phyloP scores from a whole-genome alignment of 1,140 invertebrate species.

The Eurosta solidaginis region DNA sequence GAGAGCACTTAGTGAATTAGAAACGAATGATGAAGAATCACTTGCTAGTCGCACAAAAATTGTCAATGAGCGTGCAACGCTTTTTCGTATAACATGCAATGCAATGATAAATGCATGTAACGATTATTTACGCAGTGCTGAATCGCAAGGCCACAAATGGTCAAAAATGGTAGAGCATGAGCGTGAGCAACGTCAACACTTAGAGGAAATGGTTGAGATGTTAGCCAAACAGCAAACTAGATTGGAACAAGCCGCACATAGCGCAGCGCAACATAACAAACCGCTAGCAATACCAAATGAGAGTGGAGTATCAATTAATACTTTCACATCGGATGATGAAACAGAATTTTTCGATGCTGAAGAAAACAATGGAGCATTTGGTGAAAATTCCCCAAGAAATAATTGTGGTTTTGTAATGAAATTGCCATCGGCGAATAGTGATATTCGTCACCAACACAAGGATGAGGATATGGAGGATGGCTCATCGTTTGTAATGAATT shows the following conservation, averaged over 20 bases:
- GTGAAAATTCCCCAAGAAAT: conserved; percentile 41
- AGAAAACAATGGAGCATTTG: conserved; percentile 65
- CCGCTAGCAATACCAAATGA: conserved; percentile 34
- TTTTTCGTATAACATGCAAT: conserved; percentile 92
- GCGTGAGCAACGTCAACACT: conserved; percentile 87
- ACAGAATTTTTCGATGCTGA: conserved; percentile 92
- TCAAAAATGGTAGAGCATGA: conserved; percentile 91
- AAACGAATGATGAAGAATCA: conserved; percentile 67
- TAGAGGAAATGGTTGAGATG: conserved; percentile 97
- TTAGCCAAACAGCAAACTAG: conserved; percentile 94
- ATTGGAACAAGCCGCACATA: conserved; percentile 81
- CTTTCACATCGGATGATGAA: conserved; percentile 80
- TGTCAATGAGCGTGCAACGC: conserved; percentile 79
- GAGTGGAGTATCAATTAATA: conserved; percentile 48
- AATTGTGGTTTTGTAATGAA: conserved; percentile 34
- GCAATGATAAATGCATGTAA: conserved; percentile 95
- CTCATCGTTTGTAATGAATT: conserved; percentile 70
- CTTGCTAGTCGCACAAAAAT: conserved; percentile 58
- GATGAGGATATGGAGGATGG: conserved; percentile 31
- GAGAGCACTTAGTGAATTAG: conserved; percentile 82
- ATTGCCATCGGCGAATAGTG: neutral
- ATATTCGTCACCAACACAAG: conserved; percentile 11
- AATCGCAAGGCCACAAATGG: conserved; percentile 87
- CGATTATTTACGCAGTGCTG: conserved; percentile 86
- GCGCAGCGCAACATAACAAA: conserved; percentile 61